phyloP scores from a whole-genome alignment of 2,888 invertebrate species.

The Ophion slaviceki region DNA sequence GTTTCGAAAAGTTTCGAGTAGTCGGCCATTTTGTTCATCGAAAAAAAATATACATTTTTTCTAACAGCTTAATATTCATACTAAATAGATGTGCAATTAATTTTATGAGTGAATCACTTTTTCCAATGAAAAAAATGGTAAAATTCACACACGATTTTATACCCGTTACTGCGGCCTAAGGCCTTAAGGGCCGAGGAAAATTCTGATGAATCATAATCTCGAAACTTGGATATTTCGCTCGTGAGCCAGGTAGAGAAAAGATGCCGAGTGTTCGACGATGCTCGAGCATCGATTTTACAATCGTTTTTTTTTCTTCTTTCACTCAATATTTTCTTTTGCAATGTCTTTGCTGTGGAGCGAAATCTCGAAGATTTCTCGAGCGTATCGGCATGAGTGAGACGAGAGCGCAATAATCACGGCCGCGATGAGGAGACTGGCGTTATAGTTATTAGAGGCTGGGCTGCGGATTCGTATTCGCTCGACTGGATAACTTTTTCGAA shows the following conservation, averaged over 20 bases:
- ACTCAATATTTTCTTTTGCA: not conserved
- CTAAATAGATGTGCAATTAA: too few species aligned
- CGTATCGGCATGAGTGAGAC: constrained; percentile 24
- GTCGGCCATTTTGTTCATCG: too few species aligned
- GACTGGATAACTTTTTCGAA: constrained; percentile 21
- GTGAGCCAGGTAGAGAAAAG: not conserved
- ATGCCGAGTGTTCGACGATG: not conserved
- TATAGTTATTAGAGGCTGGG: constrained; percentile 33
- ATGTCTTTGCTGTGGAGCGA: constrained; percentile 27
- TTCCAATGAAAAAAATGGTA: too few species aligned
- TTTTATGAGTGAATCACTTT: too few species aligned
- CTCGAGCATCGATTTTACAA: constrained; percentile 29
- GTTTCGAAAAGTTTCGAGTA: too few species aligned
- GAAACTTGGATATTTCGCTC: constrained; percentile 8
- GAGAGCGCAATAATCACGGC: constrained; percentile 3
- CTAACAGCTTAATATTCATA: too few species aligned
- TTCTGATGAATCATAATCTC: not conserved
- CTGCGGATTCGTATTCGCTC: constrained; percentile 32
- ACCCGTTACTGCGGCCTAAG: too few species aligned
- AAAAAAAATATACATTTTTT: too few species aligned
- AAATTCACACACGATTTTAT: too few species aligned
- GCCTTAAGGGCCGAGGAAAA: not conserved
- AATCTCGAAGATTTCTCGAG: constrained; percentile 34
- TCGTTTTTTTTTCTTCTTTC: not conserved
- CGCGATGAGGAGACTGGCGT: constrained; percentile 7